Base-by-base conservation (phyloP, 1,140 invertebrate species). In the Panagrolaimus sp. region DNA sequence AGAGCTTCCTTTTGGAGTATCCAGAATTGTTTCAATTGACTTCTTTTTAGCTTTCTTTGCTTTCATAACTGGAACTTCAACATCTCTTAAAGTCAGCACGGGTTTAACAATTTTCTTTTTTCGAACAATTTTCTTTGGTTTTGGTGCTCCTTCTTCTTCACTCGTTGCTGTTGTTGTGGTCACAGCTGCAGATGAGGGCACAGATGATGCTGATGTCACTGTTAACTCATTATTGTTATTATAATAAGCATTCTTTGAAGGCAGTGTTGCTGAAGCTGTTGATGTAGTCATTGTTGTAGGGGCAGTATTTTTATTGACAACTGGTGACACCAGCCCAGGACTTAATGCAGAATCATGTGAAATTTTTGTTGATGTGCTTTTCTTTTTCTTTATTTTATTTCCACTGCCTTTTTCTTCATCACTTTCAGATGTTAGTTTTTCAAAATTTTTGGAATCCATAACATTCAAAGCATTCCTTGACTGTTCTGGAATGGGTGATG, bases 21-120 rank as follows among this genome's bases (percentile, higher is more conserved):
- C 65, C 1, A 46, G 65, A 32, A 38, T 28, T 24, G 26, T 47
- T 68, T 32, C 43, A 45, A 48, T 28, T 12, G 28, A 32, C 67
- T 68, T 68, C 45, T 65, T 68, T 1, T 67, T 45, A 24, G 47
- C 21, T 38, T 62, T 71, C 58, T 71, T 58, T 44, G 43, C 43
- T 15, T 63, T 52, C 15, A 28, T 17, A 12, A 38, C 46, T 48
- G 62, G 43, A 9, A 28, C 3, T 58, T 43, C 47, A 48, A 43
- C 43, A 26, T 28, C 12, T 17, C 46, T 47, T 5, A 24, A 55
- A 21, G 44, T 24, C 24, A 46, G 55, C 43, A 47, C 55, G 4
- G 62, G 24, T 43, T 28, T 32, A 45, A 43, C 43, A 28, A 63
- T 52, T 15, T 64, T 26, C 55, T 71, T 65, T 28, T 48, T 46